phyloP scores from a whole-genome alignment of 1,140 invertebrate genomes.

The Lithobius niger region DNA sequence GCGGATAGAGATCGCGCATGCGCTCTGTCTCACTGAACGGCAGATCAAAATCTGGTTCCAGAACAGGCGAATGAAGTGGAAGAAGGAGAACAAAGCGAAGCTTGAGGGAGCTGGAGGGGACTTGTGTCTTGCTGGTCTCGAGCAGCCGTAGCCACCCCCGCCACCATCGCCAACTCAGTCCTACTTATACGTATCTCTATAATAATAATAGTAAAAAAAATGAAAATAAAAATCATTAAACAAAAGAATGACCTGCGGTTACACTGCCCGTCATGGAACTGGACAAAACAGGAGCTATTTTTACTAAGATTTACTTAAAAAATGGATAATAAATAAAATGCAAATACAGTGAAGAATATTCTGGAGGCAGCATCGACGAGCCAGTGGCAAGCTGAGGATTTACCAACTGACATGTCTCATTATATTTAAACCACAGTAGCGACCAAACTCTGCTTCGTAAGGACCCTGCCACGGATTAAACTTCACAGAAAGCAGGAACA shows the following conservation, averaged over 20 bases:
- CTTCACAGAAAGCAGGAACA: background rate
- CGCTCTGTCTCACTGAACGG: conserved; percentile 36
- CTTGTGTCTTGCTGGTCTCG: conserved; percentile 3
- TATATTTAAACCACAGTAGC: background rate
- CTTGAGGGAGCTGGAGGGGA: conserved; percentile 17
- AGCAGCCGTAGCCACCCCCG: background rate
- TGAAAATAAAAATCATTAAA: background rate
- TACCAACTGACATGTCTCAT: background rate
- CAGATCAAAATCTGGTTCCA: conserved; percentile 40
- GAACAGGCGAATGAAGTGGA: conserved; percentile 38
- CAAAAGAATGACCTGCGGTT: background rate
- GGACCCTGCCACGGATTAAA: background rate
- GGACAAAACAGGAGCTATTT: background rate
- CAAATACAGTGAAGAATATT: background rate
- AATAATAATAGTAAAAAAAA: background rate
- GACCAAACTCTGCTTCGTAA: background rate
- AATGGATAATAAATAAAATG: background rate
- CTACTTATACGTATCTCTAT: background rate
- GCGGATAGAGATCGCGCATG: conserved; percentile 38
- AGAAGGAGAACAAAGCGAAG: conserved; percentile 30
- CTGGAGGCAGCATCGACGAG: too few relatives aligned
- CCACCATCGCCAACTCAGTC: background rate
- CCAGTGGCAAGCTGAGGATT: background rate
- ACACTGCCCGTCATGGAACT: background rate
- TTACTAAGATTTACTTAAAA: background rate